phyloP scores from a whole-genome alignment of 2,797 vertebrate genomes.

The Manis crassicaudata region DNA sequence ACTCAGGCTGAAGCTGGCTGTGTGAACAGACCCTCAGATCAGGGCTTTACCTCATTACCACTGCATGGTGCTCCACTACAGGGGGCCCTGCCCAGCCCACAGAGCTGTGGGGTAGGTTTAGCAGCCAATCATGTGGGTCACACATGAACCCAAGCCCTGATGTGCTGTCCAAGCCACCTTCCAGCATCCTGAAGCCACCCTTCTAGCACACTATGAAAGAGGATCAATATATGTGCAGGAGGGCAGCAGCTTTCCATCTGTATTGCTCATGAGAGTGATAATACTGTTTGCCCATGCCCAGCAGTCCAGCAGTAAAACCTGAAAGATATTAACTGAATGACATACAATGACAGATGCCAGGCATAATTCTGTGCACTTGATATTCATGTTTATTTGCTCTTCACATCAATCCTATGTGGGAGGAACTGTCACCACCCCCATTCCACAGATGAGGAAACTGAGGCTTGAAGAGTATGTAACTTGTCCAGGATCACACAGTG shows the following conservation, averaged over 20 bases:
- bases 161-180: background rate
- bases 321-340: background rate
- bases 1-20: background rate
- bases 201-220: background rate
- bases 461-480: background rate
- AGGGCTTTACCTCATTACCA: background rate
- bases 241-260: fast-evolving
- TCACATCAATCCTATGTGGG: background rate
- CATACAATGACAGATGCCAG: background rate
- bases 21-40: background rate
- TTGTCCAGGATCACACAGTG: background rate
- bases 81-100: background rate
- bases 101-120: background rate
- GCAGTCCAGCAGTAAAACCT: no score
- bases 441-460: background rate
- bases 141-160: fast-evolving
- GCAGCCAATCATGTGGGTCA: background rate
- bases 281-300: fast-evolving
- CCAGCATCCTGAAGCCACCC: background rate
- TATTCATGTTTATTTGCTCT: background rate
- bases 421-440: background rate
- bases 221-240: background rate
- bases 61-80: background rate
- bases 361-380: background rate
- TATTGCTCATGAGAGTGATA: background rate